Percentiles rank a stretch among this genome's conserved stretches.
These are phyloP conservation scores for Sminthopsis crassicaudata DNA, from an alignment of 2,113 vertebrate species.

Conservation along the genomic window DNA sequence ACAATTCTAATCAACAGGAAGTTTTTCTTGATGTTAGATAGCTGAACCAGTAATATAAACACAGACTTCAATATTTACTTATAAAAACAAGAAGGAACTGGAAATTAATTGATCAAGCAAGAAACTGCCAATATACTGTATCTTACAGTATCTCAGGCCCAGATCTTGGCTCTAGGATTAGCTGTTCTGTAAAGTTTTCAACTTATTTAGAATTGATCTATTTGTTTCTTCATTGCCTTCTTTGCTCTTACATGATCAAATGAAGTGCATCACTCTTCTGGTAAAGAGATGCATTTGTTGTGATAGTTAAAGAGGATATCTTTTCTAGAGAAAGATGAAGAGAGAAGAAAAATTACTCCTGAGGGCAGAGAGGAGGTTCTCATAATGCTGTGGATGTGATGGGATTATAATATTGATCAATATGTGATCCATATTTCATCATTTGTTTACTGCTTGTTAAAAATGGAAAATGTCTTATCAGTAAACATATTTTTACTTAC, in stretches of 20 bases:
- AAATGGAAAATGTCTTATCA: neutral
- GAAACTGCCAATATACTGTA: constrained; percentile 4
- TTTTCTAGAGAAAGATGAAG: neutral
- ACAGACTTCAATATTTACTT: constrained; percentile 26
- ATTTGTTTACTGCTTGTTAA: neutral
- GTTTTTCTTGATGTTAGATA: neutral
- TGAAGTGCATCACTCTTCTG: neutral
- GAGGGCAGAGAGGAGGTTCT: neutral
- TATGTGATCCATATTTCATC: neutral
- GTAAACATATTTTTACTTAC: neutral
- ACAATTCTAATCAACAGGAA: neutral
- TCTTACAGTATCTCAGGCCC: neutral
- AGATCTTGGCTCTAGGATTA: constrained; percentile 22
- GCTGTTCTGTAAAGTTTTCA: constrained; percentile 31
- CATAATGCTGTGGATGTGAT: neutral
- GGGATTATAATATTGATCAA: neutral
- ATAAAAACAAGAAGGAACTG: neutral
- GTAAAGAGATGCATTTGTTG: constrained; percentile 44
- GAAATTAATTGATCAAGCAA: neutral
- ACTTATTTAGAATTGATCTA: constrained; percentile 22
- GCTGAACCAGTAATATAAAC: neutral
- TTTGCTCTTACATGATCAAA: constrained; percentile 21
- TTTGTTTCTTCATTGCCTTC: constrained; percentile 26
- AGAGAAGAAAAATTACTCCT: neutral
- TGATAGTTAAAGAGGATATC: constrained; percentile 39